phyloP scores from a whole-genome alignment of 1,140 invertebrate species.

The Tetraneura akinire region DNA sequence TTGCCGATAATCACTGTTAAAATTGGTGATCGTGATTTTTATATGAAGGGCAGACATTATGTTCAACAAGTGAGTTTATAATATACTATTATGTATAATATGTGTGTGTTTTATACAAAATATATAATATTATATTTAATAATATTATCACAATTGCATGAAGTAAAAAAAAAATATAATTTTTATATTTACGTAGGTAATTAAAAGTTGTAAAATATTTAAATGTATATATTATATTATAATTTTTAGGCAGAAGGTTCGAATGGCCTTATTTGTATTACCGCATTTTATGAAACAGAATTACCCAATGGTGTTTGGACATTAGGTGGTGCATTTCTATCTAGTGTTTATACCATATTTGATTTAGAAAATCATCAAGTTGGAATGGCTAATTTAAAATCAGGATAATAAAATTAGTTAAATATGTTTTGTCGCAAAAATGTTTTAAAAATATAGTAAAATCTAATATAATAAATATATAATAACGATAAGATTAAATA shows the following conservation, averaged over 20 bases:
- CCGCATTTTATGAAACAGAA: slow-evolving; percentile 15
- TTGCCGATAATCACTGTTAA: slow-evolving; percentile 3
- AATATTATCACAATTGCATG: too few relatives aligned
- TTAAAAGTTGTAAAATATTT: background rate
- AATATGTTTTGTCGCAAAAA: too few relatives aligned
- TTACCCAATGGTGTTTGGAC: slow-evolving; percentile 30
- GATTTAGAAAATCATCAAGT: slow-evolving; percentile 55
- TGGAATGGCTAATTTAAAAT: slow-evolving; percentile 22
- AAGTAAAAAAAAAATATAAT: too few relatives aligned
- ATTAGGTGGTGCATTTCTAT: slow-evolving; percentile 58
- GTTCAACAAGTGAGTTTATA: slow-evolving; percentile 6
- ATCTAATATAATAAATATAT: too few relatives aligned
- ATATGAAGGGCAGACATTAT: slow-evolving; percentile 3
- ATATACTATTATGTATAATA: background rate
- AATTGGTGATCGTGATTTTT: slow-evolving; percentile 4
- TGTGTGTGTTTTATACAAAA: background rate
- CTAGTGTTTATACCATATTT: slow-evolving; percentile 58
- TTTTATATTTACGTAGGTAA: too few relatives aligned
- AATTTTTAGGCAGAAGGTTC: background rate
- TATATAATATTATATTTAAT: background rate
- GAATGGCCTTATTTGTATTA: background rate
- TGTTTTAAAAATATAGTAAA: too few relatives aligned
- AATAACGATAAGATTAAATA: too few relatives aligned
- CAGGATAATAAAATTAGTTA: too few relatives aligned
- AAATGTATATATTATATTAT: background rate